These are phyloP conservation scores for Lithophane ornitopus DNA, from an alignment of 2,888 invertebrate species.

Conservation along the genomic window DNA sequence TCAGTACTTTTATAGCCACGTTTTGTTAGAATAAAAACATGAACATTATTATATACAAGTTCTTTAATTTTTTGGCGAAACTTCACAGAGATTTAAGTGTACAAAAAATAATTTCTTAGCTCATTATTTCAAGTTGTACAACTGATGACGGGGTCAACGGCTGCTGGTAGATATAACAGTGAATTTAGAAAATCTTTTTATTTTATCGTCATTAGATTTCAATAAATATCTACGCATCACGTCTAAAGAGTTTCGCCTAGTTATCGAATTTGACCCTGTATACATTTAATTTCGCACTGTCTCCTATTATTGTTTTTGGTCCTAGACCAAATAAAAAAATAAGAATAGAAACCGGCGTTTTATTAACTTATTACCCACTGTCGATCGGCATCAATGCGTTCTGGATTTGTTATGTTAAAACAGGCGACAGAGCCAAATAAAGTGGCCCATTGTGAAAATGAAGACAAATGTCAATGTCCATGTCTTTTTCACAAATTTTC, in stretches of 20 bases:
- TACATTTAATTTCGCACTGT: background rate
- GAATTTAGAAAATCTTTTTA: too few relatives aligned
- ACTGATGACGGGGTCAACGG: too few relatives aligned
- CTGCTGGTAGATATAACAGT: too few relatives aligned
- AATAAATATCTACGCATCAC: too few relatives aligned
- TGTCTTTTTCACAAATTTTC: background rate
- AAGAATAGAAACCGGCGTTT: background rate
- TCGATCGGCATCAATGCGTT: background rate
- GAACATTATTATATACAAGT: background rate
- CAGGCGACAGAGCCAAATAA: background rate
- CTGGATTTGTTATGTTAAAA: background rate
- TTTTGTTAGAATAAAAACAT: slow-evolving; percentile 53
- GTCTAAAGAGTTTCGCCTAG: too few relatives aligned
- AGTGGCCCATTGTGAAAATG: background rate
- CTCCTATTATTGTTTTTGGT: background rate
- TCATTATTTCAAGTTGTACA: too few relatives aligned
- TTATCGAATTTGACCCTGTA: background rate
- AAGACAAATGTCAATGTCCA: background rate
- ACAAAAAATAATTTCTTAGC: too few relatives aligned
- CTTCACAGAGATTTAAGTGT: background rate
- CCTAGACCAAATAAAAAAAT: too few relatives aligned
- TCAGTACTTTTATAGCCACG: slow-evolving; percentile 77
- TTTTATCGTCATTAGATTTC: too few relatives aligned
- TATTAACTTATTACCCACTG: background rate
- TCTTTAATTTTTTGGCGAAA: too few relatives aligned